Base-by-base conservation (phyloP, 2,797 vertebrate genomes). In the Manis pentadactyla region DNA sequence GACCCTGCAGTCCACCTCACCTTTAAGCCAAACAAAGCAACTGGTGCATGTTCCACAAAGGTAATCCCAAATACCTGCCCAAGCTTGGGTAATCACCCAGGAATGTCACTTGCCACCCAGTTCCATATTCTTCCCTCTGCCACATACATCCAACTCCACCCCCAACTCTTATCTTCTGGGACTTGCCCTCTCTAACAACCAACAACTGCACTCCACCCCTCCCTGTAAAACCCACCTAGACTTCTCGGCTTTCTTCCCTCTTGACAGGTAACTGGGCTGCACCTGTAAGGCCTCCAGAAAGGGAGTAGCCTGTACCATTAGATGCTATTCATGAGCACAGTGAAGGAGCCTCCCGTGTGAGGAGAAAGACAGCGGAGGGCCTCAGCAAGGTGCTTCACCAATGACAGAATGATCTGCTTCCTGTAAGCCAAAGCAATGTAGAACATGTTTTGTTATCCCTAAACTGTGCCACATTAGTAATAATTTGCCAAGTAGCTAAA, bases 361-460 rank as follows among this genome's bases (percentile, higher is more conserved):
- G 9, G 18, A 53, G 21, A 19, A 74, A 19, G 11, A 51, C 29
- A 39, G 0, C 0, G 46, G 49, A 0, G 18, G 27, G 15, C 39
- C 39, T 71, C 61, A n/a, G 63, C 21, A 34, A 34, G 23, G 51
- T 5, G 49, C 13, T 3, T 73, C 17, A 1, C 7, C 46, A 2
- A 19, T 15, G 7, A 59, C 27, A 68, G 78, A 66, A 75, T 31
- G 34, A 29, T 29, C 46, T 42, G 31, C 31, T 71, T 49, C 64
- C 15, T 46, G 13, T 21, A 53, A 73, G 53, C 17, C 19, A 53
- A 71, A 93, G 27, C 29, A 66, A 77, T 0, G 3, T 7, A 34
- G 23, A 82, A 37, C 18, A 18, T 2, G 15, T 37, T 37, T 17
- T 19, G 14, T 64, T 71, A 93, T 2, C 37, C 75, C n/a, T 7